These are phyloP conservation scores for Acrobasis consociella DNA, from an alignment of 2,888 invertebrate genomes.

Conservation along the genomic window DNA sequence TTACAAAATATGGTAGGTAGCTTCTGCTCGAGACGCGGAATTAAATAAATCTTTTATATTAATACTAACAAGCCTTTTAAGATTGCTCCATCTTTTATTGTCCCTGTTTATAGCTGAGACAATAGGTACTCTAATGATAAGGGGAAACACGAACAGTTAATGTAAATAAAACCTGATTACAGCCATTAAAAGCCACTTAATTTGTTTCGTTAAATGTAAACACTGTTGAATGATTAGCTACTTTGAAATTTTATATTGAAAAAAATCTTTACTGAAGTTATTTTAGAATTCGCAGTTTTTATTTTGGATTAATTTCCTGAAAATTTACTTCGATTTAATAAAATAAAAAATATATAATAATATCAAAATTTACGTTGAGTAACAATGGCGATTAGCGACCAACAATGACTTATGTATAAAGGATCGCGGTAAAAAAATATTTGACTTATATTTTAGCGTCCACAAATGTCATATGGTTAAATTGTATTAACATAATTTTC, in stretches of 20 bases:
- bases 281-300: neutral
- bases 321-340: too few species aligned
- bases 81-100: conserved; percentile 4
- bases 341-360: too few species aligned
- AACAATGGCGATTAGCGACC: too few species aligned
- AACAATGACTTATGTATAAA: too few species aligned
- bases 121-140: conserved; percentile 12
- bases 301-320: neutral
- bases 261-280: neutral
- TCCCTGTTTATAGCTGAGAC: conserved; percentile 3
- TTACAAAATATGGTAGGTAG: too few species aligned
- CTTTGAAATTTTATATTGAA: neutral
- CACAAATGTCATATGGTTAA: too few species aligned
- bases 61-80: neutral
- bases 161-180: conserved; percentile 12
- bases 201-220: conserved; percentile 7
- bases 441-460: too few species aligned
- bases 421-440: too few species aligned
- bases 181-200: conserved; percentile 7
- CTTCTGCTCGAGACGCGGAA: neutral
- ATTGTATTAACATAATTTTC: too few species aligned
- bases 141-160: neutral
- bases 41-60: neutral
- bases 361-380: too few species aligned
- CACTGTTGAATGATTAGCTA: neutral